Base-by-base conservation (phyloP, 35 echinoderm and acorn worm species). In the Strongylocentrotus purpuratus region DNA sequence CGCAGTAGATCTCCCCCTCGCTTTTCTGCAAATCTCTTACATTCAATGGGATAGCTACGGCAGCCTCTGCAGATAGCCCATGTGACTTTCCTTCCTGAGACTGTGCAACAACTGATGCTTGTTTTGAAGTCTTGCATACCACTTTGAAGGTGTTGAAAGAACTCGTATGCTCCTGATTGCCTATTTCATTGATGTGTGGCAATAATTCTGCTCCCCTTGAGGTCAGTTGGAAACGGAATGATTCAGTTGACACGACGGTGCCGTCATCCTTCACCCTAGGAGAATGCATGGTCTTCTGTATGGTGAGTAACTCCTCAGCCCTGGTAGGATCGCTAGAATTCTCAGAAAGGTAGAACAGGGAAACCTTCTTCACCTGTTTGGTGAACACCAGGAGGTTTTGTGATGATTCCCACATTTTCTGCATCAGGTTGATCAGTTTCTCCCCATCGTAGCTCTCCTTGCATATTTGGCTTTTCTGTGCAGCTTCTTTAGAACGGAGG, bases 321-420 rank as follows among this genome's bases (percentile, higher is more conserved):
- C 9, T 35, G 2, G 87, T 4, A 89, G 87, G 33, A 45, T 89
- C 31, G 45, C 4, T 89, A 15, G 32, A 45, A 15, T 89, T 2
- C n/a, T 47, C 91, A 32, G 5, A 85, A 31, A 95, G 85, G n/a
- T 55, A 59, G 31, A 97, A 94, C 32, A 99, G 70, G 47, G 92
- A 88, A 31, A 99, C 95, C 33, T 94, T 46, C 46, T 95, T 46
- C 3, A 99, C 94, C 45, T 97, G 96, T 94, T 97, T 94, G n/a
- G 98, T 99, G 86, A 99, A 99, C 0, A 99, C 31, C 22, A 99
- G 59, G 32, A 99, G 55, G 9, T 94, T 87, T 14, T 22, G 20
- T 33, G 96, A 94, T 15, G 95, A 85, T 28, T 96, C 88, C 86
- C 94, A 91, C 0, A 98, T 65, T 20, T 33, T 70, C 0, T 25